Evolutionary conservation across 2,888 invertebrate genomes (phyloP).

Genomic region (Brachyopa scutellaris): DNA sequence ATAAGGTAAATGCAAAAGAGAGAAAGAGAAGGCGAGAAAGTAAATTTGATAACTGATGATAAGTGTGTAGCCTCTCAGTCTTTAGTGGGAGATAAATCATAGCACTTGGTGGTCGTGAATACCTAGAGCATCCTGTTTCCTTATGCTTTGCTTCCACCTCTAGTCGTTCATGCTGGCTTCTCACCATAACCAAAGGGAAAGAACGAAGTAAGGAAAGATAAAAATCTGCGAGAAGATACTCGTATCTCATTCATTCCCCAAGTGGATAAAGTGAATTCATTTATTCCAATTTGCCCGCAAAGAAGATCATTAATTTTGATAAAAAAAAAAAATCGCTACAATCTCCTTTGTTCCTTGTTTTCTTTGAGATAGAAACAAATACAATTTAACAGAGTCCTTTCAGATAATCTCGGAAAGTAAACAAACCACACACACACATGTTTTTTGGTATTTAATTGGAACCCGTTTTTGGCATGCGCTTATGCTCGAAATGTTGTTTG

Average conservation of each 20-base stretch:
- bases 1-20: neutral
- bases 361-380: neutral
- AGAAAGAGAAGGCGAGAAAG: constrained; percentile 22
- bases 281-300: constrained; percentile 47
- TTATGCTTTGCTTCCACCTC: constrained; percentile 6
- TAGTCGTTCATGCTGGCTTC: neutral
- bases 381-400: neutral
- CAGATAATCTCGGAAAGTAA: constrained; percentile 10
- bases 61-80: constrained; percentile 48
- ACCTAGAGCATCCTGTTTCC: constrained; percentile 36
- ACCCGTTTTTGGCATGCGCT: constrained; percentile 12
- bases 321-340: constrained; percentile 18
- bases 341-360: constrained; percentile 17
- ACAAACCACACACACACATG: too few relatives aligned
- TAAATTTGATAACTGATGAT: constrained; percentile 67
- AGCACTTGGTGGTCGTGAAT: constrained; percentile 48
- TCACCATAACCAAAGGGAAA: too few relatives aligned
- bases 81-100: constrained; percentile 48
- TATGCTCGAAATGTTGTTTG: neutral
- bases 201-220: neutral
- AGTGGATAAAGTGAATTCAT: constrained; percentile 53
- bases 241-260: constrained; percentile 24
- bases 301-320: constrained; percentile 52
- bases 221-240: neutral
- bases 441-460: constrained; percentile 30